phyloP scores from a whole-genome alignment of 2,113 vertebrate species.

The Datnioides undecimradiatus region DNA sequence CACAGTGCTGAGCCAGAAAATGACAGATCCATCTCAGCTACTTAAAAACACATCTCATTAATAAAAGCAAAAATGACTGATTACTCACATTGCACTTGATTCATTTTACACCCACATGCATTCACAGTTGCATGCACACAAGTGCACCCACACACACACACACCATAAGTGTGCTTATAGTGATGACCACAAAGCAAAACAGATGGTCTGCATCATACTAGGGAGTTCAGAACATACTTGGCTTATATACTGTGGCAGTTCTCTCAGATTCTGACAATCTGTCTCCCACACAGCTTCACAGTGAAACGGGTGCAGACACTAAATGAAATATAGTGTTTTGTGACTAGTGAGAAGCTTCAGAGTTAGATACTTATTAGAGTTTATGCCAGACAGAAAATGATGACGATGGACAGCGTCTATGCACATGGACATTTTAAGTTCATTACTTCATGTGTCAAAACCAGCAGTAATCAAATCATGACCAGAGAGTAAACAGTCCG shows the following conservation, averaged over 20 bases:
- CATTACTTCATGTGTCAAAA: conserved; percentile 12
- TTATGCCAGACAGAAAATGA: conserved; percentile 2
- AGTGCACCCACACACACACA: conserved; percentile 34
- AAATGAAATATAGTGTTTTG: conserved; percentile 13
- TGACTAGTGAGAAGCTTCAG: background rate
- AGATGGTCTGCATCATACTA: conserved; percentile 41
- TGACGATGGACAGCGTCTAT: background rate
- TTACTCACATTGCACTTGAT: conserved; percentile 55
- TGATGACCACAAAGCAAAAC: conserved; percentile 57
- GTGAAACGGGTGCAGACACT: conserved; percentile 9
- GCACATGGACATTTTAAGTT: background rate
- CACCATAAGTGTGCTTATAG: conserved; percentile 34
- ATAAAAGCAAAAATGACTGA: conserved; percentile 63
- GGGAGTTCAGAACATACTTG: conserved; percentile 46
- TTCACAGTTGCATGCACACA: conserved; percentile 33
- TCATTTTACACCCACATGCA: conserved; percentile 60
- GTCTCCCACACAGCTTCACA: conserved; percentile 48
- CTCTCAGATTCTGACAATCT: conserved; percentile 48
- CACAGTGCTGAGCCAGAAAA: conserved; percentile 58
- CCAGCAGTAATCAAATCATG: conserved; percentile 22
- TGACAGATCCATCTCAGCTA: conserved; percentile 63
- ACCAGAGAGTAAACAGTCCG: conserved; percentile 33
- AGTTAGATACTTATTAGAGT: background rate
- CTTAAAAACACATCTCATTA: conserved; percentile 72
- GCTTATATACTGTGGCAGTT: conserved; percentile 41